phyloP scores from a whole-genome alignment of 2,888 invertebrate genomes.

The Amaurobius ferox region DNA sequence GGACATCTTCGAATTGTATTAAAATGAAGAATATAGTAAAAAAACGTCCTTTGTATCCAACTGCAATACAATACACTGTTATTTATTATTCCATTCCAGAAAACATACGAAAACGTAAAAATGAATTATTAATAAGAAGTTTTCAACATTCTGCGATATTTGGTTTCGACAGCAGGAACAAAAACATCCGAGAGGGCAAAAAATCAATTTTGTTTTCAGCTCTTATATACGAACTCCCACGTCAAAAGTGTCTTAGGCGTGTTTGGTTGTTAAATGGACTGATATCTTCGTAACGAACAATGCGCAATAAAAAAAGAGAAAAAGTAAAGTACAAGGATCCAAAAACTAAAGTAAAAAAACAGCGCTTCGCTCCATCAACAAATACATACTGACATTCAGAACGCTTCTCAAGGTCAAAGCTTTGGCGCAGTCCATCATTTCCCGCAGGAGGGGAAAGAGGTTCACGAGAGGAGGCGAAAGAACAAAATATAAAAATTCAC shows the following conservation, averaged over 20 bases:
- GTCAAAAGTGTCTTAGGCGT: not conserved
- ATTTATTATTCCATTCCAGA: not conserved
- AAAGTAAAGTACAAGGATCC: constrained; percentile 4
- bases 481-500: constrained; percentile 23
- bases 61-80: not conserved
- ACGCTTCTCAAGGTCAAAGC: constrained; percentile 58
- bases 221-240: not conserved
- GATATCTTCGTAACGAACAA: not conserved
- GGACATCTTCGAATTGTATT: not conserved
- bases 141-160: not conserved
- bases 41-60: not conserved
- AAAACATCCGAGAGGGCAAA: not conserved
- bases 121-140: constrained; percentile 12
- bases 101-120: not conserved
- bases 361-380: constrained; percentile 13
- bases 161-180: not conserved
- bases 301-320: not conserved
- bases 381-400: constrained; percentile 61
- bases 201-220: constrained; percentile 7
- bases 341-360: not conserved
- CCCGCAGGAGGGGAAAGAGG: constrained; percentile 28
- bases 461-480: constrained; percentile 13
- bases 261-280: not conserved
- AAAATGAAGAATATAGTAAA: not conserved
- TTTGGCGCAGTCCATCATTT: constrained; percentile 50